Evolutionary conservation across 2,888 invertebrate genomes (phyloP), one percentile per base, ranked within the genome.

Genomic region (Rhyacophila evoluta): DNA sequence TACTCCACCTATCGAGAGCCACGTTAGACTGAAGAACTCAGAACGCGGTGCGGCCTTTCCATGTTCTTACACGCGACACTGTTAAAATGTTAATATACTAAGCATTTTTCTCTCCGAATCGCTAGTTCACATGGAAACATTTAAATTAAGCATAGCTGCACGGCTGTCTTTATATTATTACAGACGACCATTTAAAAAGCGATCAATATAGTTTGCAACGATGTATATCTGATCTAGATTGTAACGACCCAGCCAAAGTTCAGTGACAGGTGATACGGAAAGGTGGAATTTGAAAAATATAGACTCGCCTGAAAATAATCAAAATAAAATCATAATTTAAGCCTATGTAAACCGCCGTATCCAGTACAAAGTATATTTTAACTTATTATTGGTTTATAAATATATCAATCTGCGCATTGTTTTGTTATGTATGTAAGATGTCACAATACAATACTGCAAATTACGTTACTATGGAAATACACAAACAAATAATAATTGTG

Each of bases 1-100:
- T 79, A 41, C 77, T 28, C 73, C 67, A 74, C 76, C 73, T 74
- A 67, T 29, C 77, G 77, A 79, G 74, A 36, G 41, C 71, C 79
- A 74, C 76, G 74, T 37, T 25, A 79, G 68, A 79, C 79, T 79
- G 79, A 79, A 55, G 10, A 55, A 55, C 73, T 11, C 25, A 29
- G 25, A 36, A 70, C 70, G 37, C 19, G 72, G 72, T 2, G 36
- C 72, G 41, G 41, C 29, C 70, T 72, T 75, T 75, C 25, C 19
- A 73, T 39, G 29, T 41, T 73, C 37, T 36, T 19, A 75, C 70
- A 41, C 25, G 71, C 76, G 76, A 41, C 76, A 71, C 67, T 70
- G 12, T 19, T n/a, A n/a, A n/a, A n/a, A 75, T 69, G 6, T 33
- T 33, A 33, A 33, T 33, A 33, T 33, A 33, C 6, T 33, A 33